Conservation (phyloP, 1,140 invertebrate species). For the Drosophila pseudoobscura region DNA sequence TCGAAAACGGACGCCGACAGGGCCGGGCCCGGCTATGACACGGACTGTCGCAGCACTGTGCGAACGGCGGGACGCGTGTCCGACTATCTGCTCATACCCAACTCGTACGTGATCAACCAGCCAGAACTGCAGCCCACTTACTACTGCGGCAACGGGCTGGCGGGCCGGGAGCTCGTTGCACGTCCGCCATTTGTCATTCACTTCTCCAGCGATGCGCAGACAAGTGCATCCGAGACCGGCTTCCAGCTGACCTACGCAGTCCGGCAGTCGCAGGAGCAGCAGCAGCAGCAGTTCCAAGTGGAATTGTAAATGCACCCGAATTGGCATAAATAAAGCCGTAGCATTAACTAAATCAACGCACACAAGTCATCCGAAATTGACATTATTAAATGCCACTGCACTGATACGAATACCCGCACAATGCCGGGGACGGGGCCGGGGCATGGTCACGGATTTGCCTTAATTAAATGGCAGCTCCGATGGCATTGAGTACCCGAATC, state of each 20-base stretch:
- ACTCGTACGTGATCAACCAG: constrained; percentile 49
- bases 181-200: constrained; percentile 63
- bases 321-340: constrained; percentile 25
- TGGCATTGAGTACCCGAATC: constrained; percentile 44
- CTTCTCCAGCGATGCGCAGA: constrained; percentile 67
- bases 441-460: constrained; percentile 34
- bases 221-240: constrained; percentile 62
- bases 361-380: constrained; percentile 46
- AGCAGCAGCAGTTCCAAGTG: constrained; percentile 15
- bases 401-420: constrained; percentile 23
- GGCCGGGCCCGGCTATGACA: constrained; percentile 57
- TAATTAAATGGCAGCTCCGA: constrained; percentile 57
- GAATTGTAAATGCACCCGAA: constrained; percentile 35
- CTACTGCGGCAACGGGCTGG: constrained; percentile 59
- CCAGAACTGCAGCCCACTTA: constrained; percentile 61
- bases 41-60: constrained; percentile 68
- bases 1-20: constrained; percentile 44
- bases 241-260: constrained; percentile 68
- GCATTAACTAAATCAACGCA: constrained; percentile 53
- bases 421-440: neutral
- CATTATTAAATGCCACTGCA: constrained; percentile 60
- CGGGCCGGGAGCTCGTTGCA: constrained; percentile 44
- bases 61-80: constrained; percentile 49
- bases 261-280: constrained; percentile 8
- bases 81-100: constrained; percentile 63